Base-by-base conservation (phyloP, 2,888 invertebrate genomes). In the Caenorhabditis sp. region DNA sequence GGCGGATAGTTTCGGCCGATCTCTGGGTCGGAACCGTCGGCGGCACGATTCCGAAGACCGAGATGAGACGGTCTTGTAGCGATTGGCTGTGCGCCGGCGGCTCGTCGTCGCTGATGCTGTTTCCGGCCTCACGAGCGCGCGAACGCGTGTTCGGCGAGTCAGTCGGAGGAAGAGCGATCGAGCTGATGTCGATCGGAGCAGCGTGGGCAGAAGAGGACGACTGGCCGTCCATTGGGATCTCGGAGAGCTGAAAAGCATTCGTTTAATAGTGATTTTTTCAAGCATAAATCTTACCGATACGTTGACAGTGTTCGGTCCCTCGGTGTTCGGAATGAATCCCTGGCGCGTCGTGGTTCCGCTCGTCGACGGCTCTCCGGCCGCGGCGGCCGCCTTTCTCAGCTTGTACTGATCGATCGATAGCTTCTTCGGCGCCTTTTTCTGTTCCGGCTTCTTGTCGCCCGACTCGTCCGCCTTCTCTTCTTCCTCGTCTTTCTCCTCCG, bases 301-400 rank as follows among this genome's bases (percentile, higher is more conserved):
- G 9, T 46, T 46, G 2, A 26, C 46, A 26, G 22, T 26, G 5
- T 26, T 46, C 4, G 45, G 30, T 46, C 55, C 66, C 11, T 74
- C 74, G 3, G 74, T 74, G 39, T 66, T 74, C 45, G 74, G 74
- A 43, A 74, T 74, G 56, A 74, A 74, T 24, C 74, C 66, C 5
- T 20, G 45, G 2, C 63, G 45, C 6, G 39, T 11, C 0, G 58
- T n/a, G 4, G 56, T 17, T 1, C 37, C n/a, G n/a, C 43, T 50
- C 1, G 59, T 17, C 6, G 43, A 24, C 0, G 37, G 6, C 17
- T 39, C 63, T 1, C 46, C 39, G 27, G 59, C 32, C 15, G 50
- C 24, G 46, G 8, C 48, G 30, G 15, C 24, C 30, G 27, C 9
- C 13, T 24, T 41, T 26, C 46, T 1, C 39, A 15, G 8, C 32